Percentiles rank a stretch among this genome's conserved stretches.
These are phyloP conservation scores for Eristalis intricaria DNA, from an alignment of 2,888 invertebrate species.

Conservation along the genomic window DNA sequence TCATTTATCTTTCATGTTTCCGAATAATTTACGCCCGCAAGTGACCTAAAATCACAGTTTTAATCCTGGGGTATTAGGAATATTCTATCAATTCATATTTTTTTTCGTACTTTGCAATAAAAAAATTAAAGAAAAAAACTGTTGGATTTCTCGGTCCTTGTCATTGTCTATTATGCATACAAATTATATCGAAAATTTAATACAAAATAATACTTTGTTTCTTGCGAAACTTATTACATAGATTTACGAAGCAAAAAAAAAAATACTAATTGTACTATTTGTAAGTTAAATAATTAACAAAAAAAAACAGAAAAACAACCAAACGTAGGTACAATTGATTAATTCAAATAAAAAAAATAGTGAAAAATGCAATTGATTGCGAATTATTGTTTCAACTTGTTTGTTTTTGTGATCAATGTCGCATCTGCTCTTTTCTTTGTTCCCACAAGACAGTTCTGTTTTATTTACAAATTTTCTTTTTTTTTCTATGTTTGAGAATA, in stretches of 20 bases:
- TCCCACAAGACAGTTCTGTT: slow-evolving; percentile 38
- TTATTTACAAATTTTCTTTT: background rate
- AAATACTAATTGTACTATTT: slow-evolving; percentile 44
- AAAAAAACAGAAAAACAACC: background rate
- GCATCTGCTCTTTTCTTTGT: slow-evolving; percentile 59
- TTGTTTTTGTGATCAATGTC: slow-evolving; percentile 63
- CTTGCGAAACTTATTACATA: background rate
- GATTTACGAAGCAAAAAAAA: slow-evolving; percentile 30
- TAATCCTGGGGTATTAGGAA: slow-evolving; percentile 36
- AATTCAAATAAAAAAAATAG: slow-evolving; percentile 26
- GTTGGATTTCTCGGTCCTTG: slow-evolving; percentile 82
- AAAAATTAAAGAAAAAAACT: slow-evolving; percentile 73
- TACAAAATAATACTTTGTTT: background rate
- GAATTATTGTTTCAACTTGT: slow-evolving; percentile 41
- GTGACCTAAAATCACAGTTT: slow-evolving; percentile 46
- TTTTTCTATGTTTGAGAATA: background rate
- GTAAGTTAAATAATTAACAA: slow-evolving; percentile 34
- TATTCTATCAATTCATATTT: slow-evolving; percentile 7
- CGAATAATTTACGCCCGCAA: slow-evolving; percentile 53
- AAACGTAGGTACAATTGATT: slow-evolving; percentile 44
- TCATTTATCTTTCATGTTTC: slow-evolving; percentile 29
- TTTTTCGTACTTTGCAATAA: slow-evolving; percentile 7
- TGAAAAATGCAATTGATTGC: background rate
- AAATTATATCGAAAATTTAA: slow-evolving; percentile 4
- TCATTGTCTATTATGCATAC: slow-evolving; percentile 73